Evolutionary conservation across 2,113 vertebrate species (phyloP), one percentile per base, ranked within the genome.

Genomic region (Trachemys scripta): DNA sequence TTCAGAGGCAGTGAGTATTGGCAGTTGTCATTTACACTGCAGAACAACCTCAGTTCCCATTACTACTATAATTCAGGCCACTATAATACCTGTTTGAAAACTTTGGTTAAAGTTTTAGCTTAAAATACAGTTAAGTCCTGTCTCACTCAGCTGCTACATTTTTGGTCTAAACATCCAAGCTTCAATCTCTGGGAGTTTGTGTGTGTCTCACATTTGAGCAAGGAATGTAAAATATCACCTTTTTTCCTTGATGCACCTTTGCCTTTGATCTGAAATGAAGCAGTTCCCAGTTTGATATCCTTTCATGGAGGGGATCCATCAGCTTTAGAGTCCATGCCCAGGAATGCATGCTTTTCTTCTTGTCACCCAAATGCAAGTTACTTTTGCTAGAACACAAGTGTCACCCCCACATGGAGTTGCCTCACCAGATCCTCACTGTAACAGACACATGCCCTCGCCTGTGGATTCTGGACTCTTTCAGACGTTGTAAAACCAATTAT

Each of bases 231-330:
- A 90, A 88, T 84, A 76, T 17, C 84, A 87, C 10, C 38, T 87
- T 16, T 38, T 24, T 80, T 53, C 91, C 89, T 93, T 20, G 62
- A 11, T 80, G 20, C 51, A 56, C 8, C 29, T n/a, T 85, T 91
- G 80, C 8, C 87, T 92, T 91, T 83, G 8, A 56, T 88, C 85
- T 88, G 81, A 88, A 88, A 59, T 62, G 87, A 83, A 83, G 62
- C 45, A 69, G 45, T n/a, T 90, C 75, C 31, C 56, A 76, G 10
- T 4, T 94, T 31, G 82, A 56, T 42, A 19, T 19, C 20, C 11
- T 76, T 49, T 45, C 92, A 25, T 56, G 10, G n/a, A 89, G 94
- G 8, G 17, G 8, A 47, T 82, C 90, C 76, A 84, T 57, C 69
- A 5, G 7, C 35, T 35, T 31, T 49, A 42, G 81, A 91, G 49